Base-by-base conservation (phyloP, 2,797 vertebrate genomes). In the Agapornis canus region DNA sequence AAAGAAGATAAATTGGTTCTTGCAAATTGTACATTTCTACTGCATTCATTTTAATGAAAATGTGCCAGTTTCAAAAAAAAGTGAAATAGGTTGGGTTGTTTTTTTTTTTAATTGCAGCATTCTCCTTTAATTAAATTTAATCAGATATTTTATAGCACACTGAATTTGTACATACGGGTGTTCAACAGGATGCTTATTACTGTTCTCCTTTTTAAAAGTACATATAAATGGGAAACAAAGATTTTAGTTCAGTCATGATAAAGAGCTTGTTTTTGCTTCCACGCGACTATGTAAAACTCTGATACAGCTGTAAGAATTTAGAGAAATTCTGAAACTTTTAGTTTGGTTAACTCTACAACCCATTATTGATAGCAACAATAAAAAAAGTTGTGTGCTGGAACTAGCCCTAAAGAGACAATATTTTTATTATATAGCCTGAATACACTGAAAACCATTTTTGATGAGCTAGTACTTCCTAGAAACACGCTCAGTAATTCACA, bases 41-140 rank as follows among this genome's bases (percentile, higher is more conserved):
- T 43, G 18, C 71, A 70, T 70, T 90, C 22, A 37, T 96, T 90
- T 90, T 76, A 80, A 82, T 51, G 59, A 86, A 92, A 92, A 39
- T 12, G 11, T 86, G n/a, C 25, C 17, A 31, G 54, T 91, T 90
- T 90, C 63, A 84, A 26, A 92, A 82, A 82, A 39, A 85, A 37
- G n/a, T 49, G 27, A 51, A 70, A 80, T 31, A 77, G 15, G 22
- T 35, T 35, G 32, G 14, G 29, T 0, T 35, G 32, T 11, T 52
- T 80, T 35, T 56, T 11, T 52, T 80, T 82, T 85, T 90, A 84
- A 77, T 35, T 66, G 43, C 32, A 69, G 21, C 37, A 7, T 63
- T 87, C 43, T 82, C 23, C 48, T 91, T 95, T 79, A 90, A 68
- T 89, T 90, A 76, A 47, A 88, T 83, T 83, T 83, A 86, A 75